A percentile compares a stretch with the other conserved stretches of the same genome.
phyloP scores from a whole-genome alignment of 2,797 vertebrate genomes.

The Euthynnus affinis region DNA sequence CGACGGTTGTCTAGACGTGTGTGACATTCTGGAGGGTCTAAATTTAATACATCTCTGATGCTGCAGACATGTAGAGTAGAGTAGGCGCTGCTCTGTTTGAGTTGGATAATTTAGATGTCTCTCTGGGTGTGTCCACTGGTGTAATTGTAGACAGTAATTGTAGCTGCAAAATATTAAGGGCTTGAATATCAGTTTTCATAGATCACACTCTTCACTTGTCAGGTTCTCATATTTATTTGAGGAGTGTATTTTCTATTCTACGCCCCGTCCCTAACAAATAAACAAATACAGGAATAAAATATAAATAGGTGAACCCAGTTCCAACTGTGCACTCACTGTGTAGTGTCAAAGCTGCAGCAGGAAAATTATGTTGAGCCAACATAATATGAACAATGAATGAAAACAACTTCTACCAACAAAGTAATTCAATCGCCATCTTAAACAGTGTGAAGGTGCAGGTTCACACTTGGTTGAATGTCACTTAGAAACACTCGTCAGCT shows the following conservation, averaged over 20 bases:
- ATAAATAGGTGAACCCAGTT: neutral
- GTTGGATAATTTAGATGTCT: neutral
- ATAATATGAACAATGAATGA: too few relatives aligned
- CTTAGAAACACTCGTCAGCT: neutral
- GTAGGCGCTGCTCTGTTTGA: neutral
- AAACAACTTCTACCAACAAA: too few relatives aligned
- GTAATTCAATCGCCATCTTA: too few relatives aligned
- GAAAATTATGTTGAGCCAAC: neutral
- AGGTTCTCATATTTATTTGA: slow-evolving; percentile 5
- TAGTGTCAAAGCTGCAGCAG: neutral
- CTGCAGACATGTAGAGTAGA: neutral
- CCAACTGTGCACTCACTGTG: too few relatives aligned
- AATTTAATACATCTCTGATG: neutral
- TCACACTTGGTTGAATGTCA: neutral
- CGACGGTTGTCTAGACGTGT: slow-evolving; percentile 7
- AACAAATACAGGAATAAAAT: too few relatives aligned
- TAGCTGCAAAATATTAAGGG: slow-evolving; percentile 20
- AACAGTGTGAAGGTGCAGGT: neutral
- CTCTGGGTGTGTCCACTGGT: neutral
- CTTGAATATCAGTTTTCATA: slow-evolving; percentile 40
- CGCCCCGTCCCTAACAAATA: too few relatives aligned
- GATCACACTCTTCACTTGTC: slow-evolving; percentile 11
- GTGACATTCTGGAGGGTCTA: slow-evolving; percentile 8
- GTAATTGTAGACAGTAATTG: slow-evolving; percentile 2
- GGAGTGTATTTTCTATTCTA: slow-evolving; percentile 8